Conservation (phyloP, 1,140 invertebrate genomes). For the Megathymus violae region DNA sequence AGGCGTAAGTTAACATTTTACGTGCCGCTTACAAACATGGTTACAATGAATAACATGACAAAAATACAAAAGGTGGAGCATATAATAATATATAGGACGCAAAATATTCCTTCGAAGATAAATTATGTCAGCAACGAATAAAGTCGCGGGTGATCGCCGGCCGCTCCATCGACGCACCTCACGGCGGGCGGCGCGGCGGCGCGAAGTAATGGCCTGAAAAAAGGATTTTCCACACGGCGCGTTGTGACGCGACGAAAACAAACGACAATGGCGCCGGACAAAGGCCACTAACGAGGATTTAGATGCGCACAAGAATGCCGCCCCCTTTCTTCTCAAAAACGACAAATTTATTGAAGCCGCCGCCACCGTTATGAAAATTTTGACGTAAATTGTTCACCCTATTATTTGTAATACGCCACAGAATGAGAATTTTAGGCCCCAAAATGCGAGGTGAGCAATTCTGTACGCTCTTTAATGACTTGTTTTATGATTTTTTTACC, state of each 20-base stretch:
- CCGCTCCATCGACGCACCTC: constrained; percentile 22
- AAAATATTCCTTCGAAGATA: constrained; percentile 6
- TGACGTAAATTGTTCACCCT: constrained; percentile 31
- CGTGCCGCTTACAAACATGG: too few relatives aligned
- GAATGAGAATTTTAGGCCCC: constrained; percentile 26
- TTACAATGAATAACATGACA: too few relatives aligned
- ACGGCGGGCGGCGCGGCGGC: neutral
- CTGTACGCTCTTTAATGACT: neutral
- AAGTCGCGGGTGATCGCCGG: constrained; percentile 23
- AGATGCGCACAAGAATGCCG: constrained; percentile 39
- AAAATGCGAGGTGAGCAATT: constrained; percentile 23
- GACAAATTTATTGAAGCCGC: constrained; percentile 37
- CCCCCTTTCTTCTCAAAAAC: constrained; percentile 38
- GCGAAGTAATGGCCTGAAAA: constrained; percentile 22
- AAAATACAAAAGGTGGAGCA: too few relatives aligned
- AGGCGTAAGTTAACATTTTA: too few relatives aligned
- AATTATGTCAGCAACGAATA: constrained; percentile 9
- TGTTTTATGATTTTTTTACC: constrained; percentile 6
- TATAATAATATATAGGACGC: too few relatives aligned
- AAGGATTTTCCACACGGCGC: constrained; percentile 21
- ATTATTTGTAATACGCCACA: constrained; percentile 26
- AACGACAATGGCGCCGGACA: constrained; percentile 34
- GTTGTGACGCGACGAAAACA: neutral
- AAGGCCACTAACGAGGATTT: constrained; percentile 38
- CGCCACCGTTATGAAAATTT: constrained; percentile 24